A percentile compares a stretch with the other conserved stretches of the same genome.
phyloP scores from a whole-genome alignment of 2,797 vertebrate species.

The Phrynocephalus forsythii region DNA sequence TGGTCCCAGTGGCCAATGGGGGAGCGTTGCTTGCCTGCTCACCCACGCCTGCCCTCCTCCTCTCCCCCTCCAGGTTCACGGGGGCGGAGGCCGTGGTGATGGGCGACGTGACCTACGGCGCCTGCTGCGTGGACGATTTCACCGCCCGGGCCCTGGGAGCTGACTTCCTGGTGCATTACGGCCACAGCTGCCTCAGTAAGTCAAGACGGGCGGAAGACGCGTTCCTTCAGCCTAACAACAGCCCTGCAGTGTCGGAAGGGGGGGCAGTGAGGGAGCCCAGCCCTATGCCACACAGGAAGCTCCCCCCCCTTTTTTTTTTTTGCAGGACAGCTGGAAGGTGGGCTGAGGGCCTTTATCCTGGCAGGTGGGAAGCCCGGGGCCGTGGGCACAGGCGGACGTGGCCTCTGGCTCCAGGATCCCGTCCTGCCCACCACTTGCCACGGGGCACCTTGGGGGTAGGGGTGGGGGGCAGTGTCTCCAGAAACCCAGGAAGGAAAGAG shows the following conservation, averaged over 20 bases:
- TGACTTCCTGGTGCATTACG: conserved; percentile 98
- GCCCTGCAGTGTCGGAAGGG: neutral
- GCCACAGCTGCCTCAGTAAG: conserved; percentile 95
- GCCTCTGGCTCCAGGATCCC: neutral
- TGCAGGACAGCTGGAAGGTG: too few relatives aligned
- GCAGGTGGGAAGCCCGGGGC: too few relatives aligned
- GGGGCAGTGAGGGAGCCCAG: too few relatives aligned
- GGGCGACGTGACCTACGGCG: conserved; percentile 97
- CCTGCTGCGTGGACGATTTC: conserved; percentile 97
- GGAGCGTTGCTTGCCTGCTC: too few relatives aligned
- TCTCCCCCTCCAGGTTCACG: conserved; percentile 83
- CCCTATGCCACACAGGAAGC: too few relatives aligned
- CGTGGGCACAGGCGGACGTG: too few relatives aligned
- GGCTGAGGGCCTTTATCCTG: too few relatives aligned
- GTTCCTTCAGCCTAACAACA: neutral
- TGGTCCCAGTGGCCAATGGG: neutral
- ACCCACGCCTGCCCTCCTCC: neutral
- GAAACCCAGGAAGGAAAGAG: neutral
- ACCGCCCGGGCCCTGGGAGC: conserved; percentile 93
- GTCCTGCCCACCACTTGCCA: neutral
- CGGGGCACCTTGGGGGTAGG: neutral
- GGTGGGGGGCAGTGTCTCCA: too few relatives aligned
- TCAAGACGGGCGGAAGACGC: too few relatives aligned
- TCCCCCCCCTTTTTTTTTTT: too few relatives aligned
- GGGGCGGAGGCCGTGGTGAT: conserved; percentile 92